Percentiles rank a stretch among this genome's conserved stretches.
Conservation (phyloP, 2,113 vertebrate species). For the Nothocercus julius region DNA sequence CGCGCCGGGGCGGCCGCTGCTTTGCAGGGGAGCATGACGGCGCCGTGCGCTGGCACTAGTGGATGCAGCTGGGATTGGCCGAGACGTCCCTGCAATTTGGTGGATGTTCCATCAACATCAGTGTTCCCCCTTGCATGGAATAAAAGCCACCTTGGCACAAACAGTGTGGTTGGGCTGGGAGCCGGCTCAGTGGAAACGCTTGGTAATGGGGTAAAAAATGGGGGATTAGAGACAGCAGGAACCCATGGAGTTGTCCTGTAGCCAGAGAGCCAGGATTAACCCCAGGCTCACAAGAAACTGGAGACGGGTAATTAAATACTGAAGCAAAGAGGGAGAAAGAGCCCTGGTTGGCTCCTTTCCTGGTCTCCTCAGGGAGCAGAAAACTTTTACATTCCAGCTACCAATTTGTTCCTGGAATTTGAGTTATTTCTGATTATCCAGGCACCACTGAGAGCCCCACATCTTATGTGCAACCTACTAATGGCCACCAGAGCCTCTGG, state of each 20-base stretch:
- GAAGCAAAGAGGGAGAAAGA: background rate
- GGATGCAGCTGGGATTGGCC: background rate
- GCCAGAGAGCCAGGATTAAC: background rate
- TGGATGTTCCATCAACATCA: background rate
- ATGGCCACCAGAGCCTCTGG: background rate
- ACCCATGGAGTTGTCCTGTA: background rate
- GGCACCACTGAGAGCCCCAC: background rate
- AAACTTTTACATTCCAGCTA: background rate
- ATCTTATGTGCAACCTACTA: background rate
- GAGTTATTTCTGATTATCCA: background rate
- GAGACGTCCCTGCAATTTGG: background rate
- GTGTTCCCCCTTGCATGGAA: background rate
- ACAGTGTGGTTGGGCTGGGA: rapidly evolving
- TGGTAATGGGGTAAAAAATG: background rate
- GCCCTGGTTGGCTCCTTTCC: background rate
- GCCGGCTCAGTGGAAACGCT: rapidly evolving
- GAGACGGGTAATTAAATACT: background rate
- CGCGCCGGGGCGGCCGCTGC: background rate
- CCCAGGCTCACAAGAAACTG: background rate
- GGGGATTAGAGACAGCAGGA: background rate
- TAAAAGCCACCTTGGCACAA: rapidly evolving
- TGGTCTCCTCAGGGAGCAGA: background rate
- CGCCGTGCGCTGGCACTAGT: rapidly evolving
- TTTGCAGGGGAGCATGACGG: no score
- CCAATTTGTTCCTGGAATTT: background rate